Base-by-base conservation (phyloP, 2,797 vertebrate species). In the Scleropages formosus region DNA sequence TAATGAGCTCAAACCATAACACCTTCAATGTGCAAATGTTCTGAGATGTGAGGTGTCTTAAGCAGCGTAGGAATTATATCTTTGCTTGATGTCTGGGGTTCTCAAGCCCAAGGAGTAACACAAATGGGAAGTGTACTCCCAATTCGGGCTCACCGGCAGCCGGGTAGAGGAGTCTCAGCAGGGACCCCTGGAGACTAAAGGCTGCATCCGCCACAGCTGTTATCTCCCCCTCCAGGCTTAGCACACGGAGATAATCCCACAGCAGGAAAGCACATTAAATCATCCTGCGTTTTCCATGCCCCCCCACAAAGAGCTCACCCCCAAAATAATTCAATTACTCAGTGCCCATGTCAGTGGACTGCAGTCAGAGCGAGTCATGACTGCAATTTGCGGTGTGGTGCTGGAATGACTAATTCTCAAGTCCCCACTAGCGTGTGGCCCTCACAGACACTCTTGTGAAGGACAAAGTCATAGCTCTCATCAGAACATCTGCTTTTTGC, bases 291-390 rank as follows among this genome's bases (percentile, higher is more conserved):
- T 31, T 51, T 27, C 22, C 18, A 26, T 18, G 3, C 67, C 46
- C 60, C 18, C n/a, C 72, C 74, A 15, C 7, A 46, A 4, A n/a
- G 61, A 22, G 16, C 49, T 15, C 18, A 27, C 47, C 31, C 61
- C 61, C 26, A 56, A 65, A 75, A 75, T 75, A 66, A 75, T 75
- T 75, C 62, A 75, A 75, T 75, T 75, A 75, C 24, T 66, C 62
- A 67, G 46, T 75, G 49, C 10, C 18, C 26, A 74, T 49, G 18
- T 7, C 12, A 16, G 61, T 24, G 63, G 61, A 64, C 22, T 44
- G 49, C 49, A 56, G 39, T 24, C 73, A 53, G 16, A n/a, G 22
- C 18, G 15, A 18, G 68, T 60, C 8, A 46, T 7, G 46, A 53
- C 20, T 0, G 80, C 69, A 81, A 80, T 78, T 78, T 72, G 71